Percentiles rank a stretch among this genome's conserved stretches.
Conservation (phyloP, 2,888 invertebrate species). For the Morinoia aosen region DNA sequence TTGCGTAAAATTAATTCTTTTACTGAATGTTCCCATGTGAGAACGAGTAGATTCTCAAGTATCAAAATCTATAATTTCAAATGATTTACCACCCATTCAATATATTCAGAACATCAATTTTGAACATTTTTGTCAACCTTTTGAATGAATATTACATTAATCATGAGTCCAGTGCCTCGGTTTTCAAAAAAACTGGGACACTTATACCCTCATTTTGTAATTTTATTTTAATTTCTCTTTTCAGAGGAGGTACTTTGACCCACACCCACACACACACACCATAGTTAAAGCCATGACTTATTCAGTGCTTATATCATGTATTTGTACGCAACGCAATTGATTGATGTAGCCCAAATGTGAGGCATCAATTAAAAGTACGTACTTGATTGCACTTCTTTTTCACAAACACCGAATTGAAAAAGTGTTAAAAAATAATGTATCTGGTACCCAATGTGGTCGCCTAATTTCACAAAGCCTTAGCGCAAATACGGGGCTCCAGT, state of each 20-base stretch:
- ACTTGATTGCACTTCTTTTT: neutral
- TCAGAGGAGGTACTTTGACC: neutral
- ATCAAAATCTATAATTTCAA: too few relatives aligned
- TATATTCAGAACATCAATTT: too few relatives aligned
- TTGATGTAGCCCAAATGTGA: neutral
- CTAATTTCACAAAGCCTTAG: neutral
- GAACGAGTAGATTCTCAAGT: too few relatives aligned
- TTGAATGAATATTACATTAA: too few relatives aligned
- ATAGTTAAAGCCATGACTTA: neutral
- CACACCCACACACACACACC: neutral
- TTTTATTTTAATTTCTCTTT: neutral
- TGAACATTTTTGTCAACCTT: too few relatives aligned
- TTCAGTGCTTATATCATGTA: neutral
- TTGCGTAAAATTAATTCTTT: too few relatives aligned
- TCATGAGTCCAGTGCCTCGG: too few relatives aligned
- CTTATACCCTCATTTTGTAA: too few relatives aligned
- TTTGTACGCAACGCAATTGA: neutral
- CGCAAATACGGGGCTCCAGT: neutral
- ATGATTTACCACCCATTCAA: too few relatives aligned
- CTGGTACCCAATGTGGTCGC: neutral
- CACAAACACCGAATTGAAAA: neutral
- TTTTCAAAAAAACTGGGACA: too few relatives aligned
- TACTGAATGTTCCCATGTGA: too few relatives aligned
- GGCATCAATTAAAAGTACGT: neutral
- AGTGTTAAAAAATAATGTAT: neutral